Evolutionary conservation across 1,140 invertebrate genomes (phyloP).

Genomic region (Drosophila mayri): DNA sequence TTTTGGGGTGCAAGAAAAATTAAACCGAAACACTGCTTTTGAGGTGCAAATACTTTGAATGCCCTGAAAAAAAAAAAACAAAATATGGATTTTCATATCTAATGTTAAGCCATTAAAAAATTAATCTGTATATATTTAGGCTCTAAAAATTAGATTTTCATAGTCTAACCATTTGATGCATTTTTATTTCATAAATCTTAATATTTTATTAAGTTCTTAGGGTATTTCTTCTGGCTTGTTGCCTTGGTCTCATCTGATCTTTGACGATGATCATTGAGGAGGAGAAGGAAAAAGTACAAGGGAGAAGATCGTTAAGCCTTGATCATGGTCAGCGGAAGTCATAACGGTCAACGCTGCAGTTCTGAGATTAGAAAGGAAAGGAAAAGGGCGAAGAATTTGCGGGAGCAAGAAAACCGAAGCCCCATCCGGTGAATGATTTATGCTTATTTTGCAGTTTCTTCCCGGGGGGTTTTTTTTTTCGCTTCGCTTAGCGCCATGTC

Average conservation of each 20-base stretch:
- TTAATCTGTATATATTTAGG: too few relatives aligned
- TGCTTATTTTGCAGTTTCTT: slow-evolving; percentile 42
- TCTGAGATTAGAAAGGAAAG: slow-evolving; percentile 37
- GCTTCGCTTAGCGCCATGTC: slow-evolving; percentile 75
- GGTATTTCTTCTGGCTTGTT: background rate
- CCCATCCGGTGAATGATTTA: slow-evolving; percentile 62
- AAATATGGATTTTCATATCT: too few relatives aligned
- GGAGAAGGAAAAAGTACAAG: slow-evolving; percentile 2
- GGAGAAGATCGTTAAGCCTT: slow-evolving; percentile 33
- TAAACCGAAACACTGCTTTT: slow-evolving; percentile 3
- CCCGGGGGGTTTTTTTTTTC: slow-evolving; percentile 37
- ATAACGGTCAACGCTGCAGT: slow-evolving; percentile 67
- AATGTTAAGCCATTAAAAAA: too few relatives aligned
- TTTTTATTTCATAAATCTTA: too few relatives aligned
- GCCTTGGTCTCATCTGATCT: slow-evolving; percentile 25
- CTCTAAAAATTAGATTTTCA: too few relatives aligned
- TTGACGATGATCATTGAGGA: slow-evolving; percentile 60
- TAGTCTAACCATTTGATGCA: too few relatives aligned
- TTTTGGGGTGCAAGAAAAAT: slow-evolving; percentile 7
- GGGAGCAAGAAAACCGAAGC: slow-evolving; percentile 1
- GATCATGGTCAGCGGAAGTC: slow-evolving; percentile 64
- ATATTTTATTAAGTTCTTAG: too few relatives aligned
- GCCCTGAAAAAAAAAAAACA: background rate
- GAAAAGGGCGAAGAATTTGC: background rate
- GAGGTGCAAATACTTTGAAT: background rate